Evolutionary conservation across 1,140 invertebrate species (phyloP).

Genomic region (Cephus cinctus): DNA sequence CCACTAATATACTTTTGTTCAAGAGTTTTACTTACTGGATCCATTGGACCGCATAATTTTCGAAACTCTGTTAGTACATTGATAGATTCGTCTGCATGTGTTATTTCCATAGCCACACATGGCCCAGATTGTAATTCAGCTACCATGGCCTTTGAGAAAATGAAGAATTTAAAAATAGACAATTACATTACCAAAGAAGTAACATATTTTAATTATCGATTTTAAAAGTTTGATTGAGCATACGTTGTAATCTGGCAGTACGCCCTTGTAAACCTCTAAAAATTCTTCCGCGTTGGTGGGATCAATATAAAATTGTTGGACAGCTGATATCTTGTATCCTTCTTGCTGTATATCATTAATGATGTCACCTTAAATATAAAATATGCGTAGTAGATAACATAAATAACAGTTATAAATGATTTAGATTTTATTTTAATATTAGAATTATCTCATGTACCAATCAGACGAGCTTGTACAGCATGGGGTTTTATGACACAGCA

Average conservation of each 20-base stretch:
- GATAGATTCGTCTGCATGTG: slow-evolving; percentile 58
- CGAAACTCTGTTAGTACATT: slow-evolving; percentile 76
- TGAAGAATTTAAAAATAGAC: too few relatives aligned
- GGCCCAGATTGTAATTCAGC: slow-evolving; percentile 78
- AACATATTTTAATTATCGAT: not conserved
- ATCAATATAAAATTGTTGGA: slow-evolving; percentile 78
- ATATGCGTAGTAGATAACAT: slow-evolving; percentile 1
- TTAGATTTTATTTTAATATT: slow-evolving; percentile 39
- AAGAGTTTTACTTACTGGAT: slow-evolving; percentile 70
- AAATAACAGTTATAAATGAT: slow-evolving; percentile 9
- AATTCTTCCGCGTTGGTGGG: slow-evolving; percentile 85
- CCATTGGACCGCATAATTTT: slow-evolving; percentile 80
- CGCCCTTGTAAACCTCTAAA: slow-evolving; percentile 91
- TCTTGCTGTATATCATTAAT: slow-evolving; percentile 72
- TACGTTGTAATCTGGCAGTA: slow-evolving; percentile 80
- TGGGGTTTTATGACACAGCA: slow-evolving; percentile 93
- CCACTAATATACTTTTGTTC: slow-evolving; percentile 14
- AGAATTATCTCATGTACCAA: slow-evolving; percentile 37
- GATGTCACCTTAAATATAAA: slow-evolving; percentile 62
- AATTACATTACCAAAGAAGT: slow-evolving; percentile 3
- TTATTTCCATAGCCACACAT: slow-evolving; percentile 84
- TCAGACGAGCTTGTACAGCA: slow-evolving; percentile 68
- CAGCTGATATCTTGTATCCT: slow-evolving; percentile 75
- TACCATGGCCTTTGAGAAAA: slow-evolving; percentile 72
- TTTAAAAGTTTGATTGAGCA: slow-evolving; percentile 18